Conservation (phyloP, 1,140 invertebrate genomes). For the Drosophila navojoa region DNA sequence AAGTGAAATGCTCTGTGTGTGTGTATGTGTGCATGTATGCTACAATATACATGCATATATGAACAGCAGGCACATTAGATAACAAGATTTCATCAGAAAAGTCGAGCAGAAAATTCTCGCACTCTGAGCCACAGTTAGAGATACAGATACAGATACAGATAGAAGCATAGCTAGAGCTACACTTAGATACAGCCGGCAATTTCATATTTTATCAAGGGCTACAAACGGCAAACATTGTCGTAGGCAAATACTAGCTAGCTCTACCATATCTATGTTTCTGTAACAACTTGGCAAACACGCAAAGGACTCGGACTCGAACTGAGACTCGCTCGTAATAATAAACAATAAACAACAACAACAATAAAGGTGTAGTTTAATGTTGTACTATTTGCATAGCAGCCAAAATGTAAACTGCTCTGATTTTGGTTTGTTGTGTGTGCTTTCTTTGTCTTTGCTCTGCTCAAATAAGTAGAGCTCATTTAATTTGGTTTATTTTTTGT, state of each 20-base stretch:
- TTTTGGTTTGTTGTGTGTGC: constrained; percentile 48
- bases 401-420: constrained; percentile 78
- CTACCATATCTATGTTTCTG: constrained; percentile 33
- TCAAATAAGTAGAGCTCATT: constrained; percentile 22
- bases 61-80: constrained; percentile 50
- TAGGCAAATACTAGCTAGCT: constrained; percentile 57
- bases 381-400: constrained; percentile 66
- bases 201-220: constrained; percentile 78
- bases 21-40: neutral
- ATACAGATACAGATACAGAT: constrained; percentile 22
- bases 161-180: neutral
- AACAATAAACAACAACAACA: constrained; percentile 28
- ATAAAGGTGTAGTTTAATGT: constrained; percentile 19
- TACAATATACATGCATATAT: neutral
- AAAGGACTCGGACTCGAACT: constrained; percentile 45
- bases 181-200: constrained; percentile 46
- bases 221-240: constrained; percentile 67
- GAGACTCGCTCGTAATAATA: constrained; percentile 36
- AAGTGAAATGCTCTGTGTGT: constrained; percentile 1
- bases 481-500: constrained; percentile 4
- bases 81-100: constrained; percentile 72
- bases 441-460: constrained; percentile 10
- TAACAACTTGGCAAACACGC: constrained; percentile 65
- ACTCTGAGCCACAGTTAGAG: constrained; percentile 42
- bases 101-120: constrained; percentile 45